Evolutionary conservation across 2,797 vertebrate species (phyloP), one percentile per base, ranked within the genome.

Genomic region (Okamejei kenojei): DNA sequence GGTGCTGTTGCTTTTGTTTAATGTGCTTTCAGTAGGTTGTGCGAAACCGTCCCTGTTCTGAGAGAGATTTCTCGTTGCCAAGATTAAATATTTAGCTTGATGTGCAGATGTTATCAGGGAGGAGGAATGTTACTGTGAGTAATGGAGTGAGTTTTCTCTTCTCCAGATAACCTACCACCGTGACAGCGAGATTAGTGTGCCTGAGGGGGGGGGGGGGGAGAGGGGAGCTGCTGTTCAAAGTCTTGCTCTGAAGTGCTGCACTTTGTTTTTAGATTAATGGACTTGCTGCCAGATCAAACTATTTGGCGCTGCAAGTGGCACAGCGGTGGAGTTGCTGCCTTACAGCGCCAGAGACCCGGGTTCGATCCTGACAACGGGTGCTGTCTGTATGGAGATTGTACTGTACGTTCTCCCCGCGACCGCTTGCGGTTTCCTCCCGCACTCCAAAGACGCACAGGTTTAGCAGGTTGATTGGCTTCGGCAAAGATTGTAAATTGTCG

Each of bases 81-180:
- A 29, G 10, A 71, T 92, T 54, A 26, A 92, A 76, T 73, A 92
- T 76, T 92, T 73, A 26, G 90, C 73, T 68, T 54, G 35, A 91
- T 45, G 35, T 91, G 68, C 68, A 54, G 90, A 92, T 92, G 38
- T 76, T 92, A 92, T 92, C 90, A 54, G 74, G 90, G 90, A 29
- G 6, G 10, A n/a, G 90, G 90, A 92, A 92, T 92, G 90, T 74
- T 92, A 76, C 26, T 73, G 88, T 91, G 71, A 92, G 68, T 76
- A 74, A 92, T 68, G 71, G 71, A 92, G 23, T 0, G 9, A 92
- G 58, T 92, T 54, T 73, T 45, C 23, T 6, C 23, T 23, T 92
- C 71, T 13, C 21, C 68, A 76, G 90, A 92, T 92, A 92, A 76
- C 90, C 90, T 38, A 92, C 38, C 38, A 6, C 71, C 11, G 13